Base-by-base conservation (phyloP, 2,113 vertebrate genomes). In the Otolemur garnettii region DNA sequence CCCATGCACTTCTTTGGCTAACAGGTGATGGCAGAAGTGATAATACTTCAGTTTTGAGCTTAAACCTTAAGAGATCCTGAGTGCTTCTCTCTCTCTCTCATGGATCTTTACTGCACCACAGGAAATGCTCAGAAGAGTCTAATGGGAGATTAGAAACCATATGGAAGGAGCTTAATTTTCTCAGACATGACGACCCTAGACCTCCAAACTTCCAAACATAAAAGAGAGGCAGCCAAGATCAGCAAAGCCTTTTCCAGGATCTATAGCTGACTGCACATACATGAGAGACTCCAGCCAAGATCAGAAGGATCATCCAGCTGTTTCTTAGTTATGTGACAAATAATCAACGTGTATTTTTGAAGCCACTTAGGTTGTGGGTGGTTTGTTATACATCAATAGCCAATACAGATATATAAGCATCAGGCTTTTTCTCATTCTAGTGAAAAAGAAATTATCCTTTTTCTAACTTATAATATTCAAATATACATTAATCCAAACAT, bases 391-490 rank as follows among this genome's bases (percentile, higher is more conserved):
- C 18, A 64, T 89, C 53, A 82, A 83, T 13, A 42, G 50, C 53
- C 78, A 91, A 66, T 4, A 53, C 33, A 93, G 68, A 45, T 59
- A 87, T 38, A 59, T 33, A 55, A 64, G n/a, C 38, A 62, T 66
- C 72, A 79, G 4, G 21, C 69, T 79, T 87, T 74, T 83, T 66
- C 33, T 26, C 28, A 81, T 42, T 55, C 28, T 57, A 90, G 50
- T 62, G 21, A 83, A 93, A 74, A 9, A 18, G 17, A 64, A 93
- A 55, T 28, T 78, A 86, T 78, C 35, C 33, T 82, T 89, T 75
- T 45, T n/a, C 10, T 92, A 59, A 60, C 75, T 90, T 85, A 75
- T 69, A n/a, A 75, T 78, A 92, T 83, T 81, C 38, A 92, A 77
- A 82, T 81, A 59, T 50, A 81, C 19, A 86, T n/a, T 45, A 57